Conservation (phyloP, 2,113 vertebrate species). For the Cheirogaleus medius region DNA sequence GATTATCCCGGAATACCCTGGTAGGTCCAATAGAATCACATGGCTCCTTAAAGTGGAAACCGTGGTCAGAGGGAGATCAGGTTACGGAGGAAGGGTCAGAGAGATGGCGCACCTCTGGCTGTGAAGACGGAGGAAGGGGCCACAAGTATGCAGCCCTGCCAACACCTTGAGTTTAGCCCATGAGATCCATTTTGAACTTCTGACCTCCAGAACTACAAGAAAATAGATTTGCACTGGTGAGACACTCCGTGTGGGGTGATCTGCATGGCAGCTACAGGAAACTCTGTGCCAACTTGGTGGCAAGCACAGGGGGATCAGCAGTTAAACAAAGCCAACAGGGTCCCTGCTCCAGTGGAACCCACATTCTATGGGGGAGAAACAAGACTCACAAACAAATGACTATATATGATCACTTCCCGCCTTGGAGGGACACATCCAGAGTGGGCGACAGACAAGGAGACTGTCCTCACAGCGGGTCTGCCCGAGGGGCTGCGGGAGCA, state of each 20-base stretch:
- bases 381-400: not conserved
- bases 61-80: too few relatives aligned
- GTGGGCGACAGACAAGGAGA: not conserved
- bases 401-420: not conserved
- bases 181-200: not conserved
- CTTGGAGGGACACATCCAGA: not conserved
- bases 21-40: not conserved
- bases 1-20: not conserved
- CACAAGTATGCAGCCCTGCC: accelerated
- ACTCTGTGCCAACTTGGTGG: not conserved
- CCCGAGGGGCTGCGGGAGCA: not conserved
- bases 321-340: not conserved
- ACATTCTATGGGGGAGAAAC: not conserved
- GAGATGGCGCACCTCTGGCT: not conserved
- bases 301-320: not conserved
- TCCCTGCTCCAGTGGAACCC: not conserved
- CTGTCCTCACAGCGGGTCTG: too few relatives aligned
- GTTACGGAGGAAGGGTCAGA: not conserved
- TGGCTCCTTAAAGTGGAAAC: not conserved
- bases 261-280: not conserved
- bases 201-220: not conserved
- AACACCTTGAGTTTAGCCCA: not conserved
- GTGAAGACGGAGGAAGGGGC: not conserved
- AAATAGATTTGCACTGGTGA: not conserved
- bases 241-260: not conserved